These are phyloP conservation scores for Pterophyllum scalare DNA, from an alignment of 2,113 vertebrate species.

Conservation along the genomic window DNA sequence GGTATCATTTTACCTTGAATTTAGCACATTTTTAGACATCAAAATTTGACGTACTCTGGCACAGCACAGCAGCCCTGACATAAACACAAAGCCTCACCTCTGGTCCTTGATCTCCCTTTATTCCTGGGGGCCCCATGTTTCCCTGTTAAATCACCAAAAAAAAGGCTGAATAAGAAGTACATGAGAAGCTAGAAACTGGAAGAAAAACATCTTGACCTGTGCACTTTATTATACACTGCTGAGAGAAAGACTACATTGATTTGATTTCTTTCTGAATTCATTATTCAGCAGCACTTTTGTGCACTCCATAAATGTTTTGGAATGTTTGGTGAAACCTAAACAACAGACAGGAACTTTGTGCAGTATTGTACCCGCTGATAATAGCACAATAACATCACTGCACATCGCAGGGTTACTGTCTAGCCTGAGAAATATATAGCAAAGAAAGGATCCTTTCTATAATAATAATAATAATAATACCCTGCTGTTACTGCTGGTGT, in stretches of 20 bases:
- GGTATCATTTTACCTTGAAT: background rate
- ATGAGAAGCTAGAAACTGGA: background rate
- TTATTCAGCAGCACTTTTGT: background rate
- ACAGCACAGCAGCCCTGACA: conserved; percentile 7
- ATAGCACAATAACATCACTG: background rate
- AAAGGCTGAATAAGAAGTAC: background rate
- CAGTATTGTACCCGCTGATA: background rate
- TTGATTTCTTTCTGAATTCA: background rate
- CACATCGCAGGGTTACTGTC: background rate
- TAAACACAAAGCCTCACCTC: conserved; percentile 77
- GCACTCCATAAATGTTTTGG: background rate
- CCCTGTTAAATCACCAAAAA: conserved; percentile 82
- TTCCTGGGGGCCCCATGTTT: conserved; percentile 83
- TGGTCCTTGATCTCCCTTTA: conserved; percentile 85
- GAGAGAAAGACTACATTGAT: background rate
- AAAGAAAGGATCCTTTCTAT: background rate
- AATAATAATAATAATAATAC: background rate
- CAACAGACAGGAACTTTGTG: background rate
- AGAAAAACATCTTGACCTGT: conserved; percentile 15
- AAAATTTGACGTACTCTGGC: background rate
- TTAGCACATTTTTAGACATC: background rate
- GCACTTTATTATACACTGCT: background rate
- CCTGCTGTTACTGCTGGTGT: background rate
- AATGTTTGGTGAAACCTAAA: background rate
- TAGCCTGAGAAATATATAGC: background rate